Base-by-base conservation (phyloP, 2,113 vertebrate species). In the Paradisaea rubra region DNA sequence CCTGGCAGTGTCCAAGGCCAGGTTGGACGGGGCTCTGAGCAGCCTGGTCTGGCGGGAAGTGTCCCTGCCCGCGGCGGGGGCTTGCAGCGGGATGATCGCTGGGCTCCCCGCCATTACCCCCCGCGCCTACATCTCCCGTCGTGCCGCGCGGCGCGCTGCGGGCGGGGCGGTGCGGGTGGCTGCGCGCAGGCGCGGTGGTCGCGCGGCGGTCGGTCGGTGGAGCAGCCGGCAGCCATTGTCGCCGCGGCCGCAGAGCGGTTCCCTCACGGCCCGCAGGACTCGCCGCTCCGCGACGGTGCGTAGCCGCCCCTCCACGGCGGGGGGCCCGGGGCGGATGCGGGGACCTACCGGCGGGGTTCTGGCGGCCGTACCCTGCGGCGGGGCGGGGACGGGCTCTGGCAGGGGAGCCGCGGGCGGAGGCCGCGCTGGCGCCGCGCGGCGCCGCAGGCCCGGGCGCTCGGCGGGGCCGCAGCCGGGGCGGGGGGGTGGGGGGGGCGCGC, bases 61-160 rank as follows among this genome's bases (percentile, higher is more conserved):
- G 15, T 41, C 65, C 9, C 16, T 25, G 49, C 11, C n/a, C 30
- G 4, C 0, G 41, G 13, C 19, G 13, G 15, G 4, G 28, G 14
- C 1, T 0, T 4, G 39, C 0, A 9, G 8, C 33, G 3, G 5
- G 6, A 7, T 0, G 9, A 1, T 0, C 10, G 3, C 19, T 0
- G 0, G 2, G 8, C 0, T 0, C 49, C 1, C 35, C 49, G 35
- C 56, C 56, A 31, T 24, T 28, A 14, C 7, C 21, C n/a, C 28
- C 49, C 33, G 5, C 10, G 76, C 76, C 85, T 88, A 72, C 85
- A 71, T 15, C 17, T 88, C 85, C 85, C 74, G 31, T 63, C 16
- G 74, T 79, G 25, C 87, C 54, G 54, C 63, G 78, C 70, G 54
- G 69, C 61, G 41, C 13, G 28, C 23, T 1, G 53, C 11, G 69